Evolutionary conservation across 2,888 invertebrate species (phyloP).

Genomic region (Xestia rhomboidea): DNA sequence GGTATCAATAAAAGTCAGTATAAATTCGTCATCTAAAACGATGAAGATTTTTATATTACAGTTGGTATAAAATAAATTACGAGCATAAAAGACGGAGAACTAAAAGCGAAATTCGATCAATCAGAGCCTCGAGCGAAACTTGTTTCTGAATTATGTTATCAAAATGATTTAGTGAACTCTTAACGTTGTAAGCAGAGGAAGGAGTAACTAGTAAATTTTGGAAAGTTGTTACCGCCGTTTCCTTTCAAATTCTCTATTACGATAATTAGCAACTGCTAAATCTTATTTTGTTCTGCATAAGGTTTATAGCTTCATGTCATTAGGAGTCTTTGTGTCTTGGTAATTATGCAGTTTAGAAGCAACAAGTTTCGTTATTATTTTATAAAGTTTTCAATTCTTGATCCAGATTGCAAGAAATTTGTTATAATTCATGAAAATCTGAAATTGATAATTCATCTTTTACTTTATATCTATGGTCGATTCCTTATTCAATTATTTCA

Average conservation of each 20-base stretch:
- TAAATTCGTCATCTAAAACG: slow-evolving; percentile 61
- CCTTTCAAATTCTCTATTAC: slow-evolving; percentile 42
- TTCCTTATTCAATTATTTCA: neutral
- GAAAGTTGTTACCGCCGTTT: slow-evolving; percentile 72
- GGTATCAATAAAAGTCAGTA: slow-evolving; percentile 66
- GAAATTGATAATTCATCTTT: slow-evolving; percentile 9
- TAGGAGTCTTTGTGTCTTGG: neutral
- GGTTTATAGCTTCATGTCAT: slow-evolving; percentile 24
- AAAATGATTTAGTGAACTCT: slow-evolving; percentile 63
- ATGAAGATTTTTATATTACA: slow-evolving; percentile 60
- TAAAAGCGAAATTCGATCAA: slow-evolving; percentile 69
- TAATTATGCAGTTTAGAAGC: slow-evolving; percentile 3
- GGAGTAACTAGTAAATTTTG: slow-evolving; percentile 74
- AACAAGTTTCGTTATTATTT: neutral
- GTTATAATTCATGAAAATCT: neutral
- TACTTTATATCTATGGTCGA: neutral
- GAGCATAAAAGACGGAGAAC: slow-evolving; percentile 63
- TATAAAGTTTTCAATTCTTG: too few relatives aligned
- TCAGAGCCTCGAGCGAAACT: slow-evolving; percentile 63
- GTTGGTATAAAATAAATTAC: slow-evolving; percentile 62
- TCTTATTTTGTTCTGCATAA: slow-evolving; percentile 38
- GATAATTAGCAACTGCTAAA: slow-evolving; percentile 14
- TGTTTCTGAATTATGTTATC: slow-evolving; percentile 64
- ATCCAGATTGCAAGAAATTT: neutral
- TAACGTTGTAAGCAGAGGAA: slow-evolving; percentile 66